Percentiles rank a stretch among this genome's conserved stretches.
Evolutionary conservation across 1,140 invertebrate genomes (phyloP).

Genomic region (Lepidostoma basale): DNA sequence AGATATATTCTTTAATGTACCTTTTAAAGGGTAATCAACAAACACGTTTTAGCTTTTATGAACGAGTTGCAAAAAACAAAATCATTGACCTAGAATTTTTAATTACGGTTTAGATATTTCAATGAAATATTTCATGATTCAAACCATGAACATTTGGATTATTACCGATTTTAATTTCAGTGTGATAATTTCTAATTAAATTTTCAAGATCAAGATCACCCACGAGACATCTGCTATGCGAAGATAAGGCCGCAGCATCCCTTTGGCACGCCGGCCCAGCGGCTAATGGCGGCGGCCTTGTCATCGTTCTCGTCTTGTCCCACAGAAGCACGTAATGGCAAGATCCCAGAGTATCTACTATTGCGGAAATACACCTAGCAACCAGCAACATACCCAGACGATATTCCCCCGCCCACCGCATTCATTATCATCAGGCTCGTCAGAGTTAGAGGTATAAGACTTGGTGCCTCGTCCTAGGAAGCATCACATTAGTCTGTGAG

Average conservation of each 20-base stretch:
- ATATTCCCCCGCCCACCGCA: conserved; percentile 5
- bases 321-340: conserved; percentile 36
- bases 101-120: too few relatives aligned
- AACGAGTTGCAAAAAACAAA: too few relatives aligned
- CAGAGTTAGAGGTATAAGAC: conserved; percentile 30
- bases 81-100: too few relatives aligned
- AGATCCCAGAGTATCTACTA: conserved; percentile 10
- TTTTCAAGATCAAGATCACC: too few relatives aligned
- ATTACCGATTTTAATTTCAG: too few relatives aligned
- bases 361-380: conserved; percentile 34
- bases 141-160: too few relatives aligned
- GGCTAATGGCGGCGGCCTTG: conserved; percentile 18
- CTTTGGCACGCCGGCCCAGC: not conserved
- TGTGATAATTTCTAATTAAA: too few relatives aligned
- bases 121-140: too few relatives aligned
- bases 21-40: too few relatives aligned
- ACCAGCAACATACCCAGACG: conserved; percentile 33
- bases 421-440: not conserved
- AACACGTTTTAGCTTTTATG: too few relatives aligned
- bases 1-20: too few relatives aligned
- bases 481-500: conserved; percentile 27
- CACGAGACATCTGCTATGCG: too few relatives aligned
- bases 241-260: conserved; percentile 2
- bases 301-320: conserved; percentile 34
- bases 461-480: not conserved